Conservation (phyloP, 2,113 vertebrate species). For the Pycnonotus jocosus region DNA sequence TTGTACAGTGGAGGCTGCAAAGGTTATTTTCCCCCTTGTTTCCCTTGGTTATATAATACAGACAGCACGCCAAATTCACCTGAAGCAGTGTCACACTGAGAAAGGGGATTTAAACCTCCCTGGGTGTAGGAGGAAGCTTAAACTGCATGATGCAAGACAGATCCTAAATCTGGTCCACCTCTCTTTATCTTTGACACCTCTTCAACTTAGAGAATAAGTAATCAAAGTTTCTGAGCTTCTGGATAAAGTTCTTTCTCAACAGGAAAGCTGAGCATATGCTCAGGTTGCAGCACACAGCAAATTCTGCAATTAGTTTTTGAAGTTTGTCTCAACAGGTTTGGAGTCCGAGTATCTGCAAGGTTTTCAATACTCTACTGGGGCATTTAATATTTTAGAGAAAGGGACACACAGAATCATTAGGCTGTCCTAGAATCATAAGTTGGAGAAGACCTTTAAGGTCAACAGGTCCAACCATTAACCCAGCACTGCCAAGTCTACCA, state of each 20-base stretch:
- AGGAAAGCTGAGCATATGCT: background rate
- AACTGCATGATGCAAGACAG: background rate
- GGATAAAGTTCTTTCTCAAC: background rate
- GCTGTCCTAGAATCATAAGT: background rate
- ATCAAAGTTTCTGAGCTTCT: background rate
- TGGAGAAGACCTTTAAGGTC: background rate
- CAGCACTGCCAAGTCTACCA: background rate
- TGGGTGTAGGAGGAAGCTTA: background rate
- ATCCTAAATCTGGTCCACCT: background rate
- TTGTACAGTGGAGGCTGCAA: background rate
- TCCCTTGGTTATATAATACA: background rate
- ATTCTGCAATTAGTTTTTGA: background rate
- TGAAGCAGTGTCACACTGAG: background rate
- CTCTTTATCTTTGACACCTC: background rate
- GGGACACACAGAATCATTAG: background rate
- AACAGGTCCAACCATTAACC: background rate
- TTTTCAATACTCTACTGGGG: background rate
- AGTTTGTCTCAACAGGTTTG: background rate
- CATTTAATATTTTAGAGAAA: background rate
- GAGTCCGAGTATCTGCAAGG: background rate
- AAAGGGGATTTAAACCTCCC: constrained; percentile 6
- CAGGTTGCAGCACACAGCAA: constrained; percentile 1
- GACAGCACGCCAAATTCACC: background rate
- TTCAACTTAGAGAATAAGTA: background rate
- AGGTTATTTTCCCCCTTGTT: constrained; percentile 7